Evolutionary conservation across 2,888 invertebrate species (phyloP).

Genomic region (Euplexia lucipara): DNA sequence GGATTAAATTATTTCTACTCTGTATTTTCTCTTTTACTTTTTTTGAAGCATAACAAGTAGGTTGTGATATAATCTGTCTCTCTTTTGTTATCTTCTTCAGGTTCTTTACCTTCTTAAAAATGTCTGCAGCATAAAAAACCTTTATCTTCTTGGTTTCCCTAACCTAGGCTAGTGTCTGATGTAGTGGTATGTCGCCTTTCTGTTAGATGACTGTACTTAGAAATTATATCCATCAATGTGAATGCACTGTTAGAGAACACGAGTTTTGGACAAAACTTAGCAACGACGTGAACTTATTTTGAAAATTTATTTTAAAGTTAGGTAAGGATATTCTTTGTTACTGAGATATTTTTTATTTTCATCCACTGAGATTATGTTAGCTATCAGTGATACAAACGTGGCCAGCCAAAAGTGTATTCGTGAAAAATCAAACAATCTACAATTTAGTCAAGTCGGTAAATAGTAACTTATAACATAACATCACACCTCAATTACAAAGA

Average conservation of each 20-base stretch:
- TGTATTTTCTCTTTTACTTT: background rate
- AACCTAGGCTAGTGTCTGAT: constrained; percentile 73
- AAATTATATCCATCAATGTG: constrained; percentile 80
- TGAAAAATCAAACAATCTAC: no score
- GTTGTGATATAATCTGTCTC: constrained; percentile 26
- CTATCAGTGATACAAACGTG: no score
- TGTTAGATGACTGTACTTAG: constrained; percentile 83
- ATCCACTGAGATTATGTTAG: no score
- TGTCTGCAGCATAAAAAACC: constrained; percentile 69
- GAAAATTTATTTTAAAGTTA: background rate
- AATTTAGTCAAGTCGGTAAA: no score
- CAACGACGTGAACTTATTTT: background rate
- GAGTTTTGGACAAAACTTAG: constrained; percentile 66
- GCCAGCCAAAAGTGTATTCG: no score
- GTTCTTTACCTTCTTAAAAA: constrained; percentile 23
- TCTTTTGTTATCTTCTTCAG: background rate
- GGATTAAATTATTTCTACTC: background rate
- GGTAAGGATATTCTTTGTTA: no score
- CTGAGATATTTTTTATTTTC: background rate
- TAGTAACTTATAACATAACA: no score
- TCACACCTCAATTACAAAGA: no score
- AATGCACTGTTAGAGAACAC: constrained; percentile 79
- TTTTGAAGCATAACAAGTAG: background rate
- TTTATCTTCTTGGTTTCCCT: constrained; percentile 63
- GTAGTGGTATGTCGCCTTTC: constrained; percentile 81